These are phyloP conservation scores for Heterodera schachtii DNA, from an alignment of 1,140 invertebrate species.

Conservation along the genomic window DNA sequence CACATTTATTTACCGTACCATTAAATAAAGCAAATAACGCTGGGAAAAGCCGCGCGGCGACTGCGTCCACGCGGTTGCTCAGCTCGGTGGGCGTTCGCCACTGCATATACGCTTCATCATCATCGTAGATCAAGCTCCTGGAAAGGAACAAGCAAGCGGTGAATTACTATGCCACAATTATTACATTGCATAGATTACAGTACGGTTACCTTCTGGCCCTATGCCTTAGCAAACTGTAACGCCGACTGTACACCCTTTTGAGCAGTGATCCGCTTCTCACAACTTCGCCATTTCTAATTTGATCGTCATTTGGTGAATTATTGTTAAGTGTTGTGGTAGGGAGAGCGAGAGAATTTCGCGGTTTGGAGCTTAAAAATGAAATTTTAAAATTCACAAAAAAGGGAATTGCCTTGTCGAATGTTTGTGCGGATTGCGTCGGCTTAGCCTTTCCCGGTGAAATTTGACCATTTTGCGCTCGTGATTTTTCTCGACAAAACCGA, in stretches of 20 bases:
- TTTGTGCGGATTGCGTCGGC: constrained; percentile 5
- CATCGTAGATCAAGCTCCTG: constrained; percentile 8
- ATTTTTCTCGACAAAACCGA: constrained; percentile 63
- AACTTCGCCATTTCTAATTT: background rate
- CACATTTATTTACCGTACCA: constrained; percentile 34
- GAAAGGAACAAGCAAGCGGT: background rate
- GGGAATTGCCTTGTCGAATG: background rate
- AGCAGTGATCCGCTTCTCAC: background rate
- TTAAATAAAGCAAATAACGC: constrained; percentile 56
- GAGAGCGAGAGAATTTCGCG: background rate
- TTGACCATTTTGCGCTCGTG: constrained; percentile 23
- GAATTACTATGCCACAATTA: constrained; percentile 8
- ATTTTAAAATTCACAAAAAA: background rate
- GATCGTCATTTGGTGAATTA: background rate
- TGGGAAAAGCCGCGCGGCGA: constrained; percentile 60
- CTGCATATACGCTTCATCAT: constrained; percentile 34
- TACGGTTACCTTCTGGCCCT: constrained; percentile 26
- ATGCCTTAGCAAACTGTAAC: constrained; percentile 5
- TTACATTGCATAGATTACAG: too few relatives aligned
- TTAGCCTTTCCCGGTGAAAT: constrained; percentile 4
- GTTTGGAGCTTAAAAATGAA: background rate
- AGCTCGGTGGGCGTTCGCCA: constrained; percentile 37
- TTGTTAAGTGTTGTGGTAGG: background rate
- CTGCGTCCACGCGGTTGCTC: constrained; percentile 56
- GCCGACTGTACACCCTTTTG: constrained; percentile 8